These are phyloP conservation scores for Pseudanteris insignis DNA, from an alignment of 2,888 invertebrate genomes.

Conservation along the genomic window DNA sequence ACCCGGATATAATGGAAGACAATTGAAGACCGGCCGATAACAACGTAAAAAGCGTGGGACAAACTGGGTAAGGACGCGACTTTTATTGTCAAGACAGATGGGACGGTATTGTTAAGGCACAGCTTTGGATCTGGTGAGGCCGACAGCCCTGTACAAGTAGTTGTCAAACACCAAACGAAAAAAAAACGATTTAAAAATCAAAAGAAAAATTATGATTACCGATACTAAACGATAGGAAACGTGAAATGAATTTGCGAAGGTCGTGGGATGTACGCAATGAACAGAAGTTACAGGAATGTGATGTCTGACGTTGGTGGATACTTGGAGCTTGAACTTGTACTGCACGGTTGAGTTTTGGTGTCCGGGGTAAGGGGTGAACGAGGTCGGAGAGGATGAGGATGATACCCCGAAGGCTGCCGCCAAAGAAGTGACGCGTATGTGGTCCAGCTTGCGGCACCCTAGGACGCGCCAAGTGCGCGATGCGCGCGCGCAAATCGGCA, in stretches of 20 bases:
- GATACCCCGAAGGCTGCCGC: slow-evolving; percentile 64
- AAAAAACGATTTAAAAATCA: too few species aligned
- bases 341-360: slow-evolving; percentile 23
- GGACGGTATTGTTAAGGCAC: slow-evolving; percentile 43
- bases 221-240: neutral
- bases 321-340: slow-evolving; percentile 41
- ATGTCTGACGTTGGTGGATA: slow-evolving; percentile 1
- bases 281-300: too few species aligned
- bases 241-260: neutral
- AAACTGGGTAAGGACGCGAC: slow-evolving; percentile 8
- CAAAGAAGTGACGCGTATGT: slow-evolving; percentile 65
- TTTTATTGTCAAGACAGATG: slow-evolving; percentile 36
- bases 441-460: slow-evolving; percentile 61
- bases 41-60: slow-evolving; percentile 6
- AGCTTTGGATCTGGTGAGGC: slow-evolving; percentile 11
- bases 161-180: too few species aligned
- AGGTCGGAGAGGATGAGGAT: slow-evolving; percentile 56
- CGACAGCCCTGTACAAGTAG: slow-evolving; percentile 37
- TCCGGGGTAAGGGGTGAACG: slow-evolving; percentile 37
- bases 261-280: too few species aligned
- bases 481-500: slow-evolving; percentile 40
- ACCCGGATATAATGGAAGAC: slow-evolving; percentile 20
- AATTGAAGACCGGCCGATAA: slow-evolving; percentile 20
- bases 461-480: slow-evolving; percentile 32
- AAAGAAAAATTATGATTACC: too few species aligned